Evolutionary conservation across 2,113 vertebrate genomes (phyloP), one percentile per base, ranked within the genome.

Genomic region (Mastomys coucha): DNA sequence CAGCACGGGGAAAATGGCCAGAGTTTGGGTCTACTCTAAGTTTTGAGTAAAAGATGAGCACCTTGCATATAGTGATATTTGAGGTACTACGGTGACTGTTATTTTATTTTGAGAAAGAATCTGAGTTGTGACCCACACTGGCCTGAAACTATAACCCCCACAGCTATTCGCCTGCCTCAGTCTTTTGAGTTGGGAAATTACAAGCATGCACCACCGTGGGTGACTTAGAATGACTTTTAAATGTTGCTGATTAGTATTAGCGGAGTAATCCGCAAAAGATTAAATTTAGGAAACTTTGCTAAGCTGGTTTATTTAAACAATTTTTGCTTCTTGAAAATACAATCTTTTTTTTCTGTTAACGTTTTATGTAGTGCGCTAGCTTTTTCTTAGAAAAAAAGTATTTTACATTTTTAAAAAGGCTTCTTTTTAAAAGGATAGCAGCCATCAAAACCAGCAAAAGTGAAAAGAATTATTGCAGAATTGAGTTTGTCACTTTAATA

Each of bases 11-110:
- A 49, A 89, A 75, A 33, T 94, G 89, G 81, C 81, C 76, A 39
- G 93, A 96, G 58, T 96, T 95, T 73, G 88, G 39, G 70, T 94
- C 56, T 70, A 56, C 53, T 84, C 89, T 49, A 91, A 95, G 91
- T 92, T 93, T 91, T 14, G 26, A 45, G 31, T n/a, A 51, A 65
- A 91, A 72, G 67, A 56, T 6, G 88, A 70, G 49, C n/a, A 49
- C 75, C 80, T 88, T 85, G 16, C 65, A 76, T 92, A 7, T 26
- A 39, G 53, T 70, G 78, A 63, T 76, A 86, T 84, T 78, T 73
- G 91, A 78, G 56, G 85, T 12, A 73, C n/a, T 58, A 56, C 69
- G 51, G 58, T 75, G 87, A 58, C 51, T 58, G 51, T 86, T 67
- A 45, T 84, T 85, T 67, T 69, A 12, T 88, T 88, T 88, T 73